A percentile compares a stretch with the other conserved stretches of the same genome.
Evolutionary conservation across 92 coral and sea anemone genomes (phyloP).

Genomic region (Isaurus tuberculatus): DNA sequence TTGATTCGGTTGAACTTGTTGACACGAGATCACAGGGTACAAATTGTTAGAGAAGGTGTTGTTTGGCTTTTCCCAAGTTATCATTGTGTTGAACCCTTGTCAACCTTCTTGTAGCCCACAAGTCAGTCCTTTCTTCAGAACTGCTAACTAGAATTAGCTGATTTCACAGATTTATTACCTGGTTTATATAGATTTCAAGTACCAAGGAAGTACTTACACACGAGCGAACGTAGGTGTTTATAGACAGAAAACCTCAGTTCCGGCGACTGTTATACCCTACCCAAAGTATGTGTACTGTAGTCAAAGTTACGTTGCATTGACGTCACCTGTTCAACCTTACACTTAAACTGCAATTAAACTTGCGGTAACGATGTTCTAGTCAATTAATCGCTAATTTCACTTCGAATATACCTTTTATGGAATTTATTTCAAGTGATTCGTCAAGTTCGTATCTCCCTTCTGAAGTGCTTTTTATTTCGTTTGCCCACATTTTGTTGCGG

Average conservation of each 20-base stretch:
- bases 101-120: neutral
- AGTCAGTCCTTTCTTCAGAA: constrained; percentile 7
- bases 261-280: neutral
- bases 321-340: constrained; percentile 19
- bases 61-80: constrained; percentile 10
- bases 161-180: neutral
- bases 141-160: neutral
- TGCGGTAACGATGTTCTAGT: constrained; percentile 2
- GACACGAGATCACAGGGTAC: neutral
- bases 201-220: constrained; percentile 42
- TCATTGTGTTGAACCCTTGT: neutral
- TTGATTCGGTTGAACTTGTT: constrained; percentile 6
- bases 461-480: neutral
- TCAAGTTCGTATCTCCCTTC: neutral
- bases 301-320: constrained; percentile 14
- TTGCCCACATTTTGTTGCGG: neutral
- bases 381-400: constrained; percentile 4
- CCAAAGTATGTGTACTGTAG: constrained; percentile 19
- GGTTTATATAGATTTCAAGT: neutral
- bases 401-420: constrained; percentile 25
- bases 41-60: neutral
- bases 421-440: neutral
- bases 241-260: neutral
- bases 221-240: constrained; percentile 2
- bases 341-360: neutral